These are phyloP conservation scores for Contarinia nasturtii DNA, from an alignment of 1,140 invertebrate genomes.

Conservation along the genomic window DNA sequence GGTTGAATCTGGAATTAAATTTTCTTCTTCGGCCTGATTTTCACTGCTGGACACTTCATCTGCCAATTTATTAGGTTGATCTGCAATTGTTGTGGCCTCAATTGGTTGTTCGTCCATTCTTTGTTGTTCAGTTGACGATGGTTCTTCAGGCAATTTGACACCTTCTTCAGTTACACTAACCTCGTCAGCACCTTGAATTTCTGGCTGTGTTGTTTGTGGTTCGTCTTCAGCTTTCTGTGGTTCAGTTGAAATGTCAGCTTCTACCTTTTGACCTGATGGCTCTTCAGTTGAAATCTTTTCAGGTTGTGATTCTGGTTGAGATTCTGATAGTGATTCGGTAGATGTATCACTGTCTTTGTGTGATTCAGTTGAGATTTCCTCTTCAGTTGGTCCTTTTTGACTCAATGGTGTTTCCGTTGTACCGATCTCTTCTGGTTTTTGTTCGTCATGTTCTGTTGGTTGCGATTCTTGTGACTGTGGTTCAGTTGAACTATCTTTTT, in stretches of 20 bases:
- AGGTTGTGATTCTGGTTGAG: not conserved
- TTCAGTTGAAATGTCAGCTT: not conserved
- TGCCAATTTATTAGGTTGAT: not conserved
- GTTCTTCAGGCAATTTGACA: not conserved
- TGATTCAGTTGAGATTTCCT: not conserved
- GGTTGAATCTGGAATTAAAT: no score
- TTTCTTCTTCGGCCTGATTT: no score
- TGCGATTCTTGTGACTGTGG: not conserved
- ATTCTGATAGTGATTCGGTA: not conserved
- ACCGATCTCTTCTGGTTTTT: conserved; percentile 4
- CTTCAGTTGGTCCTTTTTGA: not conserved
- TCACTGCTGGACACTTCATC: not conserved
- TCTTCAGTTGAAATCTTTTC: not conserved
- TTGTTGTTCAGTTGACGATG: not conserved
- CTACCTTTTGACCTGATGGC: not conserved
- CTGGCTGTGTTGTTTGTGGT: no score
- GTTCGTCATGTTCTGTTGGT: not conserved
- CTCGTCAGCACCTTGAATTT: no score
- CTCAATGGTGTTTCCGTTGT: conserved; percentile 5
- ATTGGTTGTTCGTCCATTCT: no score
- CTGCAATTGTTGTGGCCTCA: not conserved
- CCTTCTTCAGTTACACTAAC: no score
- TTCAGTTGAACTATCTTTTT: not conserved
- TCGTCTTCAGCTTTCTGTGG: no score
- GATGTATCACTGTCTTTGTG: not conserved